Percentiles rank a stretch among this genome's conserved stretches.
phyloP scores from a whole-genome alignment of 2,113 vertebrate species.

The Speoplatyrhinus poulsoni region DNA sequence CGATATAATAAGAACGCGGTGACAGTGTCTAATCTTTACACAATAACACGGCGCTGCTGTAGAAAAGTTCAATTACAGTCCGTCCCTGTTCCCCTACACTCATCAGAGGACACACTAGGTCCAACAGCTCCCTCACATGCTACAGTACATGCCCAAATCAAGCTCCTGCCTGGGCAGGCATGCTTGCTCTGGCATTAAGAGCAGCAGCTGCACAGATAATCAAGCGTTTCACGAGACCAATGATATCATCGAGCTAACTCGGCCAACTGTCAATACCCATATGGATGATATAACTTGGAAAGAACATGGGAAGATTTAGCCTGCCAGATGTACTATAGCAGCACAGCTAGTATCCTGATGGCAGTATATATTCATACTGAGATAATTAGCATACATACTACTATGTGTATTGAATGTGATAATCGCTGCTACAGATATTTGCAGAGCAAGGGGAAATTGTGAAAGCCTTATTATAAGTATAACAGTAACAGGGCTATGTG shows the following conservation, averaged over 20 bases:
- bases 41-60: neutral
- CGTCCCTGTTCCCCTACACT: conserved; percentile 22
- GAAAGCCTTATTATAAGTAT: neutral
- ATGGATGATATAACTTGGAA: conserved; percentile 14
- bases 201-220: conserved; percentile 18
- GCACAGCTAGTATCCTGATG: neutral
- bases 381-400: conserved; percentile 11
- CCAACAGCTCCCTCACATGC: conserved; percentile 13
- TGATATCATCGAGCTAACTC: conserved; percentile 27
- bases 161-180: conserved; percentile 44
- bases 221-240: conserved; percentile 37
- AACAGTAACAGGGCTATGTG: no score
- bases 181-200: conserved; percentile 24
- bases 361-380: neutral
- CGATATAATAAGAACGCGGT: neutral
- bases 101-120: conserved; percentile 37
- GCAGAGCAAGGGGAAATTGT: neutral
- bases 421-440: neutral
- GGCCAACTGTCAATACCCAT: conserved; percentile 13
- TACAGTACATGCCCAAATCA: conserved; percentile 12
- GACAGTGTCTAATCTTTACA: neutral
- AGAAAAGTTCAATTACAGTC: conserved; percentile 6
- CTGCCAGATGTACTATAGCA: neutral
- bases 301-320: conserved; percentile 1
- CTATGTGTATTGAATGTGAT: neutral